phyloP scores from a whole-genome alignment of 2,113 vertebrate genomes.

The Oceanites oceanicus region DNA sequence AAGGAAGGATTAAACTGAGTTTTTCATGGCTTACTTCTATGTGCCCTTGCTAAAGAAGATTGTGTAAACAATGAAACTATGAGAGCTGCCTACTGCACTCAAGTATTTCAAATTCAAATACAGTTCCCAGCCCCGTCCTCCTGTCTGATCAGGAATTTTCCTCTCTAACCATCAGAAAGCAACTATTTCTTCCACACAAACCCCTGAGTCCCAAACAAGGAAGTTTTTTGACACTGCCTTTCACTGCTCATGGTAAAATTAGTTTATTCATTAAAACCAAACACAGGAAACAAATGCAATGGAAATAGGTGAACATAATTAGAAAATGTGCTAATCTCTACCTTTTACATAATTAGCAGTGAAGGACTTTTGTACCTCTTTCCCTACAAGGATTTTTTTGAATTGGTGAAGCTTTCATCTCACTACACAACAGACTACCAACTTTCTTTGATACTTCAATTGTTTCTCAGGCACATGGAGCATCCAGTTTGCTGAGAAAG shows the following conservation, averaged over 20 bases:
- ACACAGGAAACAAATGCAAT: background rate
- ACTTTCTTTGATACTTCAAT: background rate
- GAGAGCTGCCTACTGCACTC: background rate
- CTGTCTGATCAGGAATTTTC: background rate
- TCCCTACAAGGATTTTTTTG: background rate
- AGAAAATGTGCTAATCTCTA: background rate
- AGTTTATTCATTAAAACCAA: background rate
- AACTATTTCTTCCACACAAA: background rate
- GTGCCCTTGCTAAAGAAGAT: background rate
- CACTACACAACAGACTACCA: fast-evolving
- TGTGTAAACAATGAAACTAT: background rate
- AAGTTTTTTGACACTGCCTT: background rate
- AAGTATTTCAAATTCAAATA: background rate
- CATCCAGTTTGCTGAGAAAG: background rate
- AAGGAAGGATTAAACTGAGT: background rate
- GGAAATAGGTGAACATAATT: background rate
- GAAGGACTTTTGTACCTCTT: background rate
- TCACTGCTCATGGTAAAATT: background rate
- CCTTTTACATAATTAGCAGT: background rate
- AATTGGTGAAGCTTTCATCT: background rate
- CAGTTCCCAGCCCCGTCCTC: background rate
- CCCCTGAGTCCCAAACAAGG: background rate
- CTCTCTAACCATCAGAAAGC: background rate
- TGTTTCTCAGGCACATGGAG: background rate
- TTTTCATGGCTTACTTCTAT: background rate